These are phyloP conservation scores for Gasterosteus aculeatus DNA, from an alignment of 2,113 vertebrate species.

Conservation along the genomic window DNA sequence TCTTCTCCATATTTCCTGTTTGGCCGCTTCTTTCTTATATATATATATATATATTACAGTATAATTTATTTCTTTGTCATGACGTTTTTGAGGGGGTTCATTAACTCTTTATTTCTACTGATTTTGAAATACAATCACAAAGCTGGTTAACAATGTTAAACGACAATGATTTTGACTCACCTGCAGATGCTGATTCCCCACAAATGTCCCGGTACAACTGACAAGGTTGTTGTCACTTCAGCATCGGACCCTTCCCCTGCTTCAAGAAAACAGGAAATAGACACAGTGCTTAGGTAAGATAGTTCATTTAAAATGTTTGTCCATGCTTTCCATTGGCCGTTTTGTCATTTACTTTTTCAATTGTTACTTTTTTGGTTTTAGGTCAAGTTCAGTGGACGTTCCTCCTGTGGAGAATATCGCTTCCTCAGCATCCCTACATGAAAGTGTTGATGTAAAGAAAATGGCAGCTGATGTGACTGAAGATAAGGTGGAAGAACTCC, in stretches of 20 bases:
- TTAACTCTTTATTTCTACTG: not conserved
- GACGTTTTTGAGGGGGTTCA: not conserved
- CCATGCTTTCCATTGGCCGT: not conserved
- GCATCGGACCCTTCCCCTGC: conserved; percentile 32
- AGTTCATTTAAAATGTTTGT: not conserved
- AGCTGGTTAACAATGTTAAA: not conserved
- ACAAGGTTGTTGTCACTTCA: conserved; percentile 29
- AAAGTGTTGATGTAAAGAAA: conserved; percentile 37
- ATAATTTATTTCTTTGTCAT: not conserved
- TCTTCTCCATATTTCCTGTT: not conserved
- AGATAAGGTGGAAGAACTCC: conserved; percentile 74
- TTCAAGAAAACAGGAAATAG: conserved; percentile 35
- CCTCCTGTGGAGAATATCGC: conserved; percentile 64
- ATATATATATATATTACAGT: not conserved
- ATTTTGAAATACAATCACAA: not conserved
- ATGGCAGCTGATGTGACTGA: conserved; percentile 34
- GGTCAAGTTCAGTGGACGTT: conserved; percentile 65
- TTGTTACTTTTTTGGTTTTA: conserved; percentile 12
- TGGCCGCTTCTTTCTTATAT: not conserved
- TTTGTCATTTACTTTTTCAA: not conserved
- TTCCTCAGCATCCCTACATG: conserved; percentile 33
- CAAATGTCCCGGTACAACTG: conserved; percentile 56
- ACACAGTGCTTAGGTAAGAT: conserved; percentile 59
- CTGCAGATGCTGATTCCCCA: conserved; percentile 71
- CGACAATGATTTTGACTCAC: not conserved